A percentile compares a stretch with the other conserved stretches of the same genome.
These are phyloP conservation scores for Lagodon rhomboides DNA, from an alignment of 2,797 vertebrate species.

Conservation along the genomic window DNA sequence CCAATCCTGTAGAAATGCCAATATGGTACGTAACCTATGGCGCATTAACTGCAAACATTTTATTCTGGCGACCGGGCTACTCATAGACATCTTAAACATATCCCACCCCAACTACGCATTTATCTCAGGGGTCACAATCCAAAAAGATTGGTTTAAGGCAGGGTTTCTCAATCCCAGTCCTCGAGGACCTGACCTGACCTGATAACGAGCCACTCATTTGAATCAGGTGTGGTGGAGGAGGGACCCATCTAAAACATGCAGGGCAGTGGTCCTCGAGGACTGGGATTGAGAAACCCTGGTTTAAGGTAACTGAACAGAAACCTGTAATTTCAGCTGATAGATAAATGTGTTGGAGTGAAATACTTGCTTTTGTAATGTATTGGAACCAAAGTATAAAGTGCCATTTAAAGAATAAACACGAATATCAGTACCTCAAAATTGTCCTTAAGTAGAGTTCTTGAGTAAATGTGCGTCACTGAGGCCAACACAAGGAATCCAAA, in stretches of 20 bases:
- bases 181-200: too few relatives aligned
- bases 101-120: background rate
- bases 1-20: too few relatives aligned
- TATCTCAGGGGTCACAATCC: background rate
- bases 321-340: background rate
- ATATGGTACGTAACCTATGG: too few relatives aligned
- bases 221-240: too few relatives aligned
- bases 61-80: too few relatives aligned
- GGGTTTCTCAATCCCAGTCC: too few relatives aligned
- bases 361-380: background rate
- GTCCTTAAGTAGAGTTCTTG: background rate
- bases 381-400: background rate
- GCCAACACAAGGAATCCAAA: conserved; percentile 29
- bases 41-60: too few relatives aligned
- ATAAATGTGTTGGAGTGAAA: background rate
- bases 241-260: too few relatives aligned
- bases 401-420: background rate
- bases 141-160: background rate
- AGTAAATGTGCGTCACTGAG: background rate
- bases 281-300: too few relatives aligned
- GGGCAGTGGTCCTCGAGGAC: too few relatives aligned
- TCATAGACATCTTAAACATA: background rate
- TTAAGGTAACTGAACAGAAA: background rate
- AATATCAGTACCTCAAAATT: background rate
- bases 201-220: too few relatives aligned